Base-by-base conservation (phyloP, 2,888 invertebrate genomes). In the Pegoplata infirma region DNA sequence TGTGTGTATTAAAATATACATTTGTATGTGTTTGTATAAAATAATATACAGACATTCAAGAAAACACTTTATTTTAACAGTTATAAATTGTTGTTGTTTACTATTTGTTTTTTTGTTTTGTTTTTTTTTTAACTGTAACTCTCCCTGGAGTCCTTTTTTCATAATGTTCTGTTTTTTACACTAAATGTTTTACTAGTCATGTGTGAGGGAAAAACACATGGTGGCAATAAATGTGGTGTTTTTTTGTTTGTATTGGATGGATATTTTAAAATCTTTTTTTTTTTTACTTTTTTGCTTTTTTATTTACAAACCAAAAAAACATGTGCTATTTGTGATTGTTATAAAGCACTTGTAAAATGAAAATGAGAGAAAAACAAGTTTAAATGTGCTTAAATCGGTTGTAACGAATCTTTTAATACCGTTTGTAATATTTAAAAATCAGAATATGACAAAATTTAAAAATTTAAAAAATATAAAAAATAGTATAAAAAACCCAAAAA, bases 131-230 rank as follows among this genome's bases (percentile, higher is more conserved):
- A 28, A 5, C 17, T 53, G 12, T 66, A 7, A 14, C n/a, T 58
- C 28, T 55, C 64, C 64, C 76, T 46, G 21, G 32, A 58, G 69
- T 59, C 49, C 46, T 53, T 66, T 71, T 71, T 17, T 14, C 28
- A 46, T 36, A 64, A 63, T 67, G 16, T 28, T 28, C 28, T 17
- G n/a, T 14, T 36, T 58, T 49, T 71, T 46, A 19, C 32, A 46
- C 17, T 32, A 10, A 23, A 46, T 67, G 8, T 36, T 46, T 56
- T 28, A 59, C 58, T 55, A 23, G 55, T 16, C 74, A 56, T 32
- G 63, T 53, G 64, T 58, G 53, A 16, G n/a, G 7, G 16, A n/a
- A n/a, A n/a, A n/a, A 14, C 19, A 10, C 53, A 44, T 53, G 46
- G 19, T 53, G 47, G 51, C 47, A 59, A 21, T 66, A 10, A 36